Evolutionary conservation across 2,113 vertebrate genomes (phyloP).

Genomic region (Scomber japonicus): DNA sequence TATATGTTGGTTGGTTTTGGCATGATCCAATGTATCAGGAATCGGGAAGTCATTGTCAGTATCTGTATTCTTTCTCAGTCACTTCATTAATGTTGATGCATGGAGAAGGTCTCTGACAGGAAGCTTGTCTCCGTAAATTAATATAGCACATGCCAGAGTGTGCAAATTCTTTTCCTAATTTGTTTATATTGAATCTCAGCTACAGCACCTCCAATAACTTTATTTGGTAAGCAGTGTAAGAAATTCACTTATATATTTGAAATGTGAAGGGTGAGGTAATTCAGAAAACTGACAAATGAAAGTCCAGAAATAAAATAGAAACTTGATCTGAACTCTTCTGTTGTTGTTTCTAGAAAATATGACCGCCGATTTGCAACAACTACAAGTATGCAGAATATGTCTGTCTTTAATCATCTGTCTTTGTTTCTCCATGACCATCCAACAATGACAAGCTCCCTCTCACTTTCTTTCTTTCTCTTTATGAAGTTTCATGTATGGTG

Average conservation of each 20-base stretch:
- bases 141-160: background rate
- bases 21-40: background rate
- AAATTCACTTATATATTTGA: too few species aligned
- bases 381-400: background rate
- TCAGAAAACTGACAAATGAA: background rate
- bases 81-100: background rate
- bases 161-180: background rate
- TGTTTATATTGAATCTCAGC: too few species aligned
- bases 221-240: too few species aligned
- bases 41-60: too few species aligned
- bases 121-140: background rate
- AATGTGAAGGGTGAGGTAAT: too few species aligned
- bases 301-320: background rate
- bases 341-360: background rate
- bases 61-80: too few species aligned
- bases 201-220: too few species aligned
- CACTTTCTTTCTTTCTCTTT: conserved; percentile 12
- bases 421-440: background rate
- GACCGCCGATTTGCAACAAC: background rate
- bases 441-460: too few species aligned
- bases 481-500: conserved; percentile 98
- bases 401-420: background rate
- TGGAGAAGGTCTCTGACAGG: background rate
- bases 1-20: background rate
- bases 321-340: background rate